Evolutionary conservation across 2,113 vertebrate species (phyloP).

Genomic region (Grus americana): DNA sequence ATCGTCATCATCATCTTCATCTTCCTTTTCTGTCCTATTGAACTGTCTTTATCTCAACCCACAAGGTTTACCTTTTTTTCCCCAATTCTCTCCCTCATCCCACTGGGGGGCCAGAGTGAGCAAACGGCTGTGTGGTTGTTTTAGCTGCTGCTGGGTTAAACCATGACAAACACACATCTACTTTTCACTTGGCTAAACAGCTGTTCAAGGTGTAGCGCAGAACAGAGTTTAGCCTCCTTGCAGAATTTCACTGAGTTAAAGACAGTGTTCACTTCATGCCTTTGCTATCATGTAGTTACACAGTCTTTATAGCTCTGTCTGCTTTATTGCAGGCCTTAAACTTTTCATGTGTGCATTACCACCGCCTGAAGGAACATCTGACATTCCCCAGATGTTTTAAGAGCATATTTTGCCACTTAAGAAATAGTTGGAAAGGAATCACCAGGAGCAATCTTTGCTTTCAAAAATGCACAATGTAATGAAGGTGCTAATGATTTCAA

Average conservation of each 20-base stretch:
- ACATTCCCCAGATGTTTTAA: background rate
- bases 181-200: background rate
- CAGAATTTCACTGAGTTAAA: background rate
- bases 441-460: background rate
- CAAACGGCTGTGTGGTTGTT: too few relatives aligned
- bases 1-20: too few relatives aligned
- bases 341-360: fast-evolving
- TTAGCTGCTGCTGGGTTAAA: too few relatives aligned
- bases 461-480: background rate
- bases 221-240: background rate
- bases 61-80: too few relatives aligned
- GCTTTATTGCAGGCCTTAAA: background rate
- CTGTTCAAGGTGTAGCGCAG: background rate
- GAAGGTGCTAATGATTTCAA: background rate
- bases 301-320: background rate
- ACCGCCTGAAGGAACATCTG: background rate
- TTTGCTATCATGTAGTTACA: background rate
- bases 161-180: background rate
- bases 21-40: too few relatives aligned
- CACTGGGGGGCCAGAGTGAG: too few relatives aligned
- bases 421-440: background rate
- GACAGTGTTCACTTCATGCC: background rate
- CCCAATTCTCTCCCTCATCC: too few relatives aligned
- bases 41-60: too few relatives aligned
- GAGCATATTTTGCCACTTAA: background rate